phyloP scores from a whole-genome alignment of 1,140 invertebrate species.

The Latrodectus geometricus region DNA sequence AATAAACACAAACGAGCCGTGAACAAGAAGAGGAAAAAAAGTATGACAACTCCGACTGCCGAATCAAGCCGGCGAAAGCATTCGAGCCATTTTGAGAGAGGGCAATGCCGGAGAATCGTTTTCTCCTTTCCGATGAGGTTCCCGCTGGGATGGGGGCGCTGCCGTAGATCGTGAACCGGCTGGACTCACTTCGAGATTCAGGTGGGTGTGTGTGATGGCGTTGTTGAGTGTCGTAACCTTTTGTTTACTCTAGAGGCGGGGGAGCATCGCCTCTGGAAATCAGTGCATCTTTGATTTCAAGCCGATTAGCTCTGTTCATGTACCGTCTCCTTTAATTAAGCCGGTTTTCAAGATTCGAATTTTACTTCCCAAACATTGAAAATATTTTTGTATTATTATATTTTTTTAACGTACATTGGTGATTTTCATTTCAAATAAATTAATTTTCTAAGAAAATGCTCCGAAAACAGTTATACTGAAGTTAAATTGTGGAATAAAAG shows the following conservation, averaged over 20 bases:
- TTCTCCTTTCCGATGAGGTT: neutral
- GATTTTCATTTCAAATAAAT: no score
- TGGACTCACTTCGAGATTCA: constrained; percentile 31
- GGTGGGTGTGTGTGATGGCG: constrained; percentile 26
- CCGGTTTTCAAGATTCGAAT: neutral
- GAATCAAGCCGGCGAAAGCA: constrained; percentile 31
- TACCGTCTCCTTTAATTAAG: neutral
- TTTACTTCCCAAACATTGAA: neutral
- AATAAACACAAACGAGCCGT: neutral
- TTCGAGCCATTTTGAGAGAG: constrained; percentile 54
- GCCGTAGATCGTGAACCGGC: constrained; percentile 13
- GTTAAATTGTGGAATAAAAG: no score
- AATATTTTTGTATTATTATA: no score
- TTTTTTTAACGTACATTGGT: no score
- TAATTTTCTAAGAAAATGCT: no score
- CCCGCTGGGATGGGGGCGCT: constrained; percentile 34
- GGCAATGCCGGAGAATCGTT: constrained; percentile 1
- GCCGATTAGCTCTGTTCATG: neutral
- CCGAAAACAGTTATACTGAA: no score
- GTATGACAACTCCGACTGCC: constrained; percentile 4
- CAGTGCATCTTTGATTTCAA: neutral
- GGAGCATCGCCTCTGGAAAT: neutral
- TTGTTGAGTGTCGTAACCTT: constrained; percentile 11
- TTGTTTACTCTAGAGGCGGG: constrained; percentile 6
- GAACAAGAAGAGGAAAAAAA: neutral